Percentiles rank a stretch among this genome's conserved stretches.
Conservation (phyloP, 2,888 invertebrate species). For the Orthosia cruda region DNA sequence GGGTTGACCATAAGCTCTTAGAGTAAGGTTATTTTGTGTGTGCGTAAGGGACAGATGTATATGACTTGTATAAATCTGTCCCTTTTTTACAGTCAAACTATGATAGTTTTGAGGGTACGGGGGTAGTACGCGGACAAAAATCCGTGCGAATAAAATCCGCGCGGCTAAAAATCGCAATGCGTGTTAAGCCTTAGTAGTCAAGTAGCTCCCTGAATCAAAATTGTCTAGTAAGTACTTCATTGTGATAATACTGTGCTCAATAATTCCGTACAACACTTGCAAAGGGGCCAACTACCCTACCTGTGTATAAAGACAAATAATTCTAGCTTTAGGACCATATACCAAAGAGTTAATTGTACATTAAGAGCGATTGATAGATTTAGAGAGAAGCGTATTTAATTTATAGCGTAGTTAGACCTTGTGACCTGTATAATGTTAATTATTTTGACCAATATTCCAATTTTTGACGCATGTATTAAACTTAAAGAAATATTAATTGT, state of each 20-base stretch:
- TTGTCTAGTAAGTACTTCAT: conserved; percentile 63
- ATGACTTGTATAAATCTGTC: too few relatives aligned
- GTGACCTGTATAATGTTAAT: conserved; percentile 85
- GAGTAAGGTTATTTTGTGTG: too few relatives aligned
- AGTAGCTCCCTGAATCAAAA: conserved; percentile 55
- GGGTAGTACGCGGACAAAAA: too few relatives aligned
- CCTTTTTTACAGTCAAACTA: too few relatives aligned
- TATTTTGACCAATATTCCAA: conserved; percentile 85
- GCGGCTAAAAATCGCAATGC: too few relatives aligned
- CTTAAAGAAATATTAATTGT: conserved; percentile 53
- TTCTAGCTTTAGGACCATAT: conserved; percentile 89
- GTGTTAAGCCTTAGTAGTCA: conserved; percentile 23
- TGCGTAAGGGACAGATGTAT: too few relatives aligned
- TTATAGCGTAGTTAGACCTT: conserved; percentile 86
- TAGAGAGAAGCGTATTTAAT: conserved; percentile 87
- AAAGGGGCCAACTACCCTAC: conserved; percentile 82
- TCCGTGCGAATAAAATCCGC: too few relatives aligned
- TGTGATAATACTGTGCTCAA: conserved; percentile 69
- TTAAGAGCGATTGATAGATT: conserved; percentile 85
- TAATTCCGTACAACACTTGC: conserved; percentile 69
- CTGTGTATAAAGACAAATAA: conserved; percentile 87
- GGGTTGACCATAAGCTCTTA: too few relatives aligned
- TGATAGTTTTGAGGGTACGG: too few relatives aligned
- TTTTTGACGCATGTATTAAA: conserved; percentile 72
- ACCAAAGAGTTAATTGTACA: conserved; percentile 91